Evolutionary conservation across 2,888 invertebrate genomes (phyloP).

Genomic region (Diaprepes abbreviatus): DNA sequence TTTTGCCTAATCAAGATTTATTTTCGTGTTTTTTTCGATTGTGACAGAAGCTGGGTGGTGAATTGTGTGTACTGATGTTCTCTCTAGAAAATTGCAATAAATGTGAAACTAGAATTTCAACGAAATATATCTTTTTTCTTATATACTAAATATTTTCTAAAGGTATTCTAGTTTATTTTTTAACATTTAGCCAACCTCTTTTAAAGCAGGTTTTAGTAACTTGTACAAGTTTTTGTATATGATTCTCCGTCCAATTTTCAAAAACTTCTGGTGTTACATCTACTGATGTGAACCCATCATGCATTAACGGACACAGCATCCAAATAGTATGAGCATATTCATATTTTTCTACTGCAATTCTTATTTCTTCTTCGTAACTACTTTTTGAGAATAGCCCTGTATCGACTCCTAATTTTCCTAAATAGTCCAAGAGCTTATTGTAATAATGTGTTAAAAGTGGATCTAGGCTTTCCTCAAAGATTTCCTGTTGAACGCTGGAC

Average conservation of each 20-base stretch:
- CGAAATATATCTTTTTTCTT: no score
- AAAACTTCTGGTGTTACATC: neutral
- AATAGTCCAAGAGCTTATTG: neutral
- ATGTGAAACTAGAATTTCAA: no score
- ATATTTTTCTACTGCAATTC: constrained; percentile 16
- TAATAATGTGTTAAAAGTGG: constrained; percentile 35
- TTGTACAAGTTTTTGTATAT: constrained; percentile 4
- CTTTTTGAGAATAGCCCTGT: constrained; percentile 5
- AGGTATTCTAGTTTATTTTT: no score
- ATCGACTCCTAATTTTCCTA: constrained; percentile 25
- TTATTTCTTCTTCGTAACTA: constrained; percentile 35
- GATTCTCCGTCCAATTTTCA: neutral
- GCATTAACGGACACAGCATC: constrained; percentile 38
- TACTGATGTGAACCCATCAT: constrained; percentile 15
- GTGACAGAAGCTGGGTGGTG: no score
- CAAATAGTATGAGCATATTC: constrained; percentile 37
- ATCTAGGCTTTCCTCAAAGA: constrained; percentile 19
- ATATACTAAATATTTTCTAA: no score
- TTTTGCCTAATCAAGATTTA: no score
- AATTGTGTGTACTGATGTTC: no score
- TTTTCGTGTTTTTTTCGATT: no score
- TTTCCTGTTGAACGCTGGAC: constrained; percentile 20
- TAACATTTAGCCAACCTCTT: constrained; percentile 3
- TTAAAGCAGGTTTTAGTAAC: constrained; percentile 10
- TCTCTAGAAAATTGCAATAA: no score